Evolutionary conservation across 2,113 vertebrate species (phyloP).

Genomic region (Melanotaenia duboulayi): DNA sequence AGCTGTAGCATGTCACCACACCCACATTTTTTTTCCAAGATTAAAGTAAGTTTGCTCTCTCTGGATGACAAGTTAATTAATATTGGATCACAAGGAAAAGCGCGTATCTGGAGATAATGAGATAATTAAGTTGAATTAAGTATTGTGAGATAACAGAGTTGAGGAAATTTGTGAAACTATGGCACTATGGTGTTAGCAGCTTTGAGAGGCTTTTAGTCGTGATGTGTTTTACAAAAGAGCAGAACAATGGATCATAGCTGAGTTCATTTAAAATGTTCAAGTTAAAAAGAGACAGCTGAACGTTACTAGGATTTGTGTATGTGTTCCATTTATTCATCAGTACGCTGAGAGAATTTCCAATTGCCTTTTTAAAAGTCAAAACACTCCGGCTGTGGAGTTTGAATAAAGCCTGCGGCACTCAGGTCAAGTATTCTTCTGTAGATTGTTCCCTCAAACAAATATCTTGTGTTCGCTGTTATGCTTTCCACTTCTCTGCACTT

Average conservation of each 20-base stretch:
- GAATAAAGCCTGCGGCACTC: conserved; percentile 37
- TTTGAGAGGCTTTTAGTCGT: conserved; percentile 27
- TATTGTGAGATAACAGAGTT: conserved; percentile 51
- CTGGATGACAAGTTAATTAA: conserved; percentile 50
- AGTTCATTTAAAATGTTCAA: conserved; percentile 1
- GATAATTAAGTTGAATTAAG: conserved; percentile 54
- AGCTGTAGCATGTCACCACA: accelerated
- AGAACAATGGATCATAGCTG: conserved; percentile 10
- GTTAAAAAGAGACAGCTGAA: neutral
- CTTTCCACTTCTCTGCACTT: conserved; percentile 27
- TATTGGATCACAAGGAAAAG: conserved; percentile 40
- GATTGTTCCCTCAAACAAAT: conserved; percentile 32
- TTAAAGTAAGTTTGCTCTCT: conserved; percentile 38
- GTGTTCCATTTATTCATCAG: conserved; percentile 12
- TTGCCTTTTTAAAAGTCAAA: conserved; percentile 23
- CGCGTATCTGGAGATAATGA: conserved; percentile 53
- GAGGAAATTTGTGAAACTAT: conserved; percentile 11
- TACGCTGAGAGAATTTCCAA: conserved; percentile 11
- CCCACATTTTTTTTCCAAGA: conserved; percentile 2
- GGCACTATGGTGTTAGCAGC: conserved; percentile 18
- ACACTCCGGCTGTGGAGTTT: conserved; percentile 20
- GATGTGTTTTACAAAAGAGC: conserved; percentile 1
- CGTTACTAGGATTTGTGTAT: conserved; percentile 1
- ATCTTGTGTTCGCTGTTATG: conserved; percentile 29
- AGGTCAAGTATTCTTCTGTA: conserved; percentile 46